Conservation (phyloP, 2,888 invertebrate species). For the Yponomeuta malinellus region DNA sequence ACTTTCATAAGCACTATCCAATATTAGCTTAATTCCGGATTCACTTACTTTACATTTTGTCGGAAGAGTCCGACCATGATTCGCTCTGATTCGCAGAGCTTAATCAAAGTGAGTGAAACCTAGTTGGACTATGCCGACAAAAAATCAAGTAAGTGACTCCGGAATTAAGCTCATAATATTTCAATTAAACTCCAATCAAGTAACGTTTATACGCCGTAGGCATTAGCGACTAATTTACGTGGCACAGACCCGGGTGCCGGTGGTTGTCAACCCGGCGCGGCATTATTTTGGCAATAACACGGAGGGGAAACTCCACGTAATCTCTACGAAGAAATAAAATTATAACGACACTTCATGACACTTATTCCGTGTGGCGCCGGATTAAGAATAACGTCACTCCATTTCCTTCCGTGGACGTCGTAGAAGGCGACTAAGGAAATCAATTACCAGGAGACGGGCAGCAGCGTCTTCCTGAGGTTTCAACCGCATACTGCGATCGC, state of each 20-base stretch:
- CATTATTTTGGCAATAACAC: constrained; percentile 53
- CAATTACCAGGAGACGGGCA: too few relatives aligned
- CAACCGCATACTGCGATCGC: too few relatives aligned
- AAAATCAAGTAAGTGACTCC: background rate
- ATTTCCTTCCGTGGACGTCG: too few relatives aligned
- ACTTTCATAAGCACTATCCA: too few relatives aligned
- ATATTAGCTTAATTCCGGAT: too few relatives aligned
- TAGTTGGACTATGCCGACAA: background rate
- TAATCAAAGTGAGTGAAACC: background rate
- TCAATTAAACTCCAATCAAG: background rate
- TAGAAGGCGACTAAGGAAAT: too few relatives aligned
- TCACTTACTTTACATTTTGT: too few relatives aligned
- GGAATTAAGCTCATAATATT: background rate
- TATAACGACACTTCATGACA: background rate
- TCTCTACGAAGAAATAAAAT: background rate
- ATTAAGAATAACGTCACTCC: too few relatives aligned
- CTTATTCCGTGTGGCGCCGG: too few relatives aligned
- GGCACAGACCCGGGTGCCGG: background rate
- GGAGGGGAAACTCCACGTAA: background rate
- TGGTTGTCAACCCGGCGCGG: constrained; percentile 22
- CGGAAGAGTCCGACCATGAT: too few relatives aligned
- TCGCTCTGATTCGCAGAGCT: too few relatives aligned
- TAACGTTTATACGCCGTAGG: background rate
- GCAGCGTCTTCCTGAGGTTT: too few relatives aligned
- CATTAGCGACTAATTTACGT: background rate